A percentile compares a stretch with the other conserved stretches of the same genome.
Evolutionary conservation across 2,113 vertebrate genomes (phyloP).

Genomic region (Notechis scutatus): DNA sequence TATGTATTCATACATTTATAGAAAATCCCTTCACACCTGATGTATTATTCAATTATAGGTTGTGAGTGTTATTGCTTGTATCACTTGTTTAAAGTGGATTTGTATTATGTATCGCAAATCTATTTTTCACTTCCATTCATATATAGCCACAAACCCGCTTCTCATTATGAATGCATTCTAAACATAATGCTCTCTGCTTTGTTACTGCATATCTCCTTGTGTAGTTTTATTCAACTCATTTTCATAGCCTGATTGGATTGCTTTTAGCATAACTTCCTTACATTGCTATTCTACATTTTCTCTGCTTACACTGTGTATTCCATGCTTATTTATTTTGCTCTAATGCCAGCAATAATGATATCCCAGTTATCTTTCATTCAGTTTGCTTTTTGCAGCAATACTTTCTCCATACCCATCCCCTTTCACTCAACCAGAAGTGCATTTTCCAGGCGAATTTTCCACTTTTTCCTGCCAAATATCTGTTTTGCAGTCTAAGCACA

Average conservation of each 20-base stretch:
- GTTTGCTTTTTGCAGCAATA: background rate
- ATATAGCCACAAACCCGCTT: background rate
- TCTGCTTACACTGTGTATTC: background rate
- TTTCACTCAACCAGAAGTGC: background rate
- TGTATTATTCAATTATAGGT: slow-evolving; percentile 4
- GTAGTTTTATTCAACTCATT: background rate
- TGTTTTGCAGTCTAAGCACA: background rate
- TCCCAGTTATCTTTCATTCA: background rate
- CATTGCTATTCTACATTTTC: background rate
- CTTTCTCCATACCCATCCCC: background rate
- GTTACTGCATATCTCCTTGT: background rate
- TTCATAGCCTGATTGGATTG: background rate
- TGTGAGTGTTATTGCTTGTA: slow-evolving; percentile 21
- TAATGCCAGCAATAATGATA: slow-evolving; percentile 1
- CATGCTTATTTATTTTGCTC: background rate
- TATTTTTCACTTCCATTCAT: background rate
- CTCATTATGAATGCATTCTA: background rate
- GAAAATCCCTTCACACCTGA: slow-evolving; percentile 28
- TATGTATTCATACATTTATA: slow-evolving; percentile 1
- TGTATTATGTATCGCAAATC: background rate
- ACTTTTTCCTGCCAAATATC: background rate
- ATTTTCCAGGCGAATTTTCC: background rate
- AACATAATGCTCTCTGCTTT: background rate
- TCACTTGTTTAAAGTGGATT: background rate
- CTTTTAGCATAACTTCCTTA: background rate